Conservation (phyloP, 2,797 vertebrate species). For the Onychomys arenicola region DNA sequence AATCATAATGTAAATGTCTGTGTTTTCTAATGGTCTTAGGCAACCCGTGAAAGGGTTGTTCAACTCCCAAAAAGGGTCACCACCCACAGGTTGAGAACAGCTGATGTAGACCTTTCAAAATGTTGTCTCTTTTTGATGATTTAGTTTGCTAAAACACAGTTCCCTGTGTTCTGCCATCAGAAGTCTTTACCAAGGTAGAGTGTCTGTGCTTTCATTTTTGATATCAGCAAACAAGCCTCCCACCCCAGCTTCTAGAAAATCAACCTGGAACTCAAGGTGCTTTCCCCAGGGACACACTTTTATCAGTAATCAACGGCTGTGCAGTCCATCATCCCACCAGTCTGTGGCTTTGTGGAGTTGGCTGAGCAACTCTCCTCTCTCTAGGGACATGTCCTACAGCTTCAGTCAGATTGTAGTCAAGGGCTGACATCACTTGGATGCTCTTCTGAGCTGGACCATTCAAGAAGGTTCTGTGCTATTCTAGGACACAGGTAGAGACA, state of each 20-base stretch:
- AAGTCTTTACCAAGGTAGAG: neutral
- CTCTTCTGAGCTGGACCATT: neutral
- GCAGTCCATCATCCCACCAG: neutral
- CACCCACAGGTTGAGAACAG: neutral
- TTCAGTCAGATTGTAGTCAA: neutral
- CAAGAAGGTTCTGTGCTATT: neutral
- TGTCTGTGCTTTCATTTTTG: neutral
- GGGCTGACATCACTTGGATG: neutral
- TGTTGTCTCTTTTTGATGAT: neutral
- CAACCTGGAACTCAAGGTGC: neutral
- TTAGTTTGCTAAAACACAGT: neutral
- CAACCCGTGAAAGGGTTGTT: neutral
- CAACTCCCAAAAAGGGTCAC: neutral
- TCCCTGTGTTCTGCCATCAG: neutral
- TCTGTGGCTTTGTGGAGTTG: neutral
- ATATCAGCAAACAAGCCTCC: neutral
- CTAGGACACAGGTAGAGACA: neutral
- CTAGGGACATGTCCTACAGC: neutral
- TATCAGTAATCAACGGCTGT: neutral
- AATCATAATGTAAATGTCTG: neutral
- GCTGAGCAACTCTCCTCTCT: neutral
- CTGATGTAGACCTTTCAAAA: neutral
- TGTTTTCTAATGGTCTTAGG: neutral
- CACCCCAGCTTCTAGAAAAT: neutral
- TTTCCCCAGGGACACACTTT: neutral